Base-by-base conservation (phyloP, 2,797 vertebrate genomes). In the Thalassophryne amazonica region DNA sequence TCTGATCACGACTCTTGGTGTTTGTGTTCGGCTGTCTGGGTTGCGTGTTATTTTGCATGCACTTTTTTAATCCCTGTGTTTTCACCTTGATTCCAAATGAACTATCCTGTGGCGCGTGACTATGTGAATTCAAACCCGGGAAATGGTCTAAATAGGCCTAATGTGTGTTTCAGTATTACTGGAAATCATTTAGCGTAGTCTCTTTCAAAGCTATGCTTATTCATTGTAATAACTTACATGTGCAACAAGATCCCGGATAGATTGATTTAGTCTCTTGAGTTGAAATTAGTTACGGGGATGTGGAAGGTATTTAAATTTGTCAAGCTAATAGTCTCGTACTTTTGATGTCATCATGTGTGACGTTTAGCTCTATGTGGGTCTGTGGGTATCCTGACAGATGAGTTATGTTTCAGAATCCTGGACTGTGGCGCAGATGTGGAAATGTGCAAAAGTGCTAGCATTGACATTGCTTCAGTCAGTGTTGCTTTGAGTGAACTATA, bases 211-310 rank as follows among this genome's bases (percentile, higher is more conserved):
- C n/a, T n/a, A n/a, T n/a, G n/a, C 76, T 61, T 66, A 69, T 79
- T 73, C 45, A 5, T 60, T 71, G 38, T 67, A 71, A 78, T 83
- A 80, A 65, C 71, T 69, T 65, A 54, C 49, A 46, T 69, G 67
- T 76, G 81, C 78, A 84, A 83, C 69, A 50, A 54, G 83, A 77
- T 41, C 66, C 60, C 56, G 50, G 47, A 47, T 54, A 42, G 65
- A 59, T 84, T 75, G 83, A 81, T 85, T 80, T 80, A 83, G 75
- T 72, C 53, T 28, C 33, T 37, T 16, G 69, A 70, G 73, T 71
- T 79, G 80, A 85, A 76, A 80, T 82, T 73, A 73, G 76, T 84
- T 81, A 72, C 68, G 67, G 67, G 29, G 66, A 81, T 33, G 47
- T 79, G 74, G 84, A 82, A 79, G 67, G 67, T 75, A 81, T 85